Evolutionary conservation across 2,888 invertebrate species (phyloP).

Genomic region (Sarcophaga variegata): DNA sequence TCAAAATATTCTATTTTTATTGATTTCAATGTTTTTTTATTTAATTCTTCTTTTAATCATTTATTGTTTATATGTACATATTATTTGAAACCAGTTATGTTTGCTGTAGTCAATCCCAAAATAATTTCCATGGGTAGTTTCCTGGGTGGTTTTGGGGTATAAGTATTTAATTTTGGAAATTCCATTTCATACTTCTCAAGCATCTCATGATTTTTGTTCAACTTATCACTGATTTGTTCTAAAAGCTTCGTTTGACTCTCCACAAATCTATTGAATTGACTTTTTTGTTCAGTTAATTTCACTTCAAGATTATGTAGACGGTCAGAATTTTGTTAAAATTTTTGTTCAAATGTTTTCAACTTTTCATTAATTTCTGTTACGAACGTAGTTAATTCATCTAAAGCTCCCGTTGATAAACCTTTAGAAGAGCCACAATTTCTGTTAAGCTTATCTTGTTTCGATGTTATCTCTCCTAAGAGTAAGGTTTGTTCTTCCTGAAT

Average conservation of each 20-base stretch:
- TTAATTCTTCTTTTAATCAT: no score
- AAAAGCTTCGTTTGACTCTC: slow-evolving; percentile 25
- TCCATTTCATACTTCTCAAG: slow-evolving; percentile 22
- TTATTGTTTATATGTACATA: no score
- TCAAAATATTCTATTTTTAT: no score
- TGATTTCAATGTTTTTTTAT: no score
- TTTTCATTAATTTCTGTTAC: slow-evolving; percentile 42
- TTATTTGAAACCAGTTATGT: slow-evolving; percentile 28
- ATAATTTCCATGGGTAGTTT: slow-evolving; percentile 49
- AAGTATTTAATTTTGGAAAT: slow-evolving; percentile 18
- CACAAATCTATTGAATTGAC: neutral
- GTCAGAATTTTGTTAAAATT: neutral
- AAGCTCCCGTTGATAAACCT: neutral
- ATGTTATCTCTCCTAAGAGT: slow-evolving; percentile 37
- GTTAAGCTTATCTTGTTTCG: slow-evolving; percentile 19
- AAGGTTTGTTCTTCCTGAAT: slow-evolving; percentile 40
- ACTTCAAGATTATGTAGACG: slow-evolving; percentile 22
- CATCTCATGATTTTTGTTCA: slow-evolving; percentile 35
- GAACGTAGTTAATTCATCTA: slow-evolving; percentile 11
- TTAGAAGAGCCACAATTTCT: slow-evolving; percentile 25
- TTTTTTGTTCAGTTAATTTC: slow-evolving; percentile 34
- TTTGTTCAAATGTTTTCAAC: slow-evolving; percentile 30
- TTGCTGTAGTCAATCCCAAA: slow-evolving; percentile 46
- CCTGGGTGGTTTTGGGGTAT: neutral
- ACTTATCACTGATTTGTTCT: slow-evolving; percentile 40